Evolutionary conservation across 2,113 vertebrate genomes (phyloP).

Genomic region (Diphyllodes magnificus): DNA sequence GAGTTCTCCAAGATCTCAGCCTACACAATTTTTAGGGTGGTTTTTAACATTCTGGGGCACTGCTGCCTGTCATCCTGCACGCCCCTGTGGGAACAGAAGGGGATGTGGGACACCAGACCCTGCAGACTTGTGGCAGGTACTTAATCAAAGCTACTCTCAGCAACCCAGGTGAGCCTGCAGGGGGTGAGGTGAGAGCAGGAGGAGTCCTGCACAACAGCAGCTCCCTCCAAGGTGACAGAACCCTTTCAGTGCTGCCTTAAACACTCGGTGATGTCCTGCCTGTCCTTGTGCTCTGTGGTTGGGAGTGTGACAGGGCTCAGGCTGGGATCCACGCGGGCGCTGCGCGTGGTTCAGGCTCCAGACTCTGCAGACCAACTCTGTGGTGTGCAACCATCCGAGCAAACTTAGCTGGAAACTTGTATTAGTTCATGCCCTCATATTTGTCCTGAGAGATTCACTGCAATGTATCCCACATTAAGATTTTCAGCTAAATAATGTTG

Average conservation of each 20-base stretch:
- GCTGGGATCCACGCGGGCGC: not conserved
- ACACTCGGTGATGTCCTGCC: not conserved
- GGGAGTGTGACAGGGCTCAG: not conserved
- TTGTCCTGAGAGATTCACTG: not conserved
- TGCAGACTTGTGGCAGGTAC: no score
- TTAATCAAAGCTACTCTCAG: not conserved
- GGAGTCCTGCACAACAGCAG: not conserved
- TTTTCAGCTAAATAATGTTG: slow-evolving; percentile 6
- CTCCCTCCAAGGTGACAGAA: not conserved
- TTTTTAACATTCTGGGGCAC: not conserved
- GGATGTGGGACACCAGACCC: accelerated
- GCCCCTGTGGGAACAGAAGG: not conserved
- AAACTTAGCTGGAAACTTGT: not conserved
- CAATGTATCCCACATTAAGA: not conserved
- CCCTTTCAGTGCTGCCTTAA: not conserved
- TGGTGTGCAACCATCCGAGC: not conserved
- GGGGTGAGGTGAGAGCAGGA: accelerated
- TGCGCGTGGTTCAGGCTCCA: accelerated
- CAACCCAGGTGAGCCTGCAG: accelerated
- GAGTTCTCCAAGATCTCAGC: not conserved
- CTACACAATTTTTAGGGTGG: not conserved
- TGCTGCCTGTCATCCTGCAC: not conserved
- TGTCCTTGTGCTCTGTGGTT: accelerated
- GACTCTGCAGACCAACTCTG: not conserved
- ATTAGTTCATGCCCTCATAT: not conserved